Evolutionary conservation across 2,797 vertebrate species (phyloP), one percentile per base, ranked within the genome.

Genomic region (Babyrousa celebensis): DNA sequence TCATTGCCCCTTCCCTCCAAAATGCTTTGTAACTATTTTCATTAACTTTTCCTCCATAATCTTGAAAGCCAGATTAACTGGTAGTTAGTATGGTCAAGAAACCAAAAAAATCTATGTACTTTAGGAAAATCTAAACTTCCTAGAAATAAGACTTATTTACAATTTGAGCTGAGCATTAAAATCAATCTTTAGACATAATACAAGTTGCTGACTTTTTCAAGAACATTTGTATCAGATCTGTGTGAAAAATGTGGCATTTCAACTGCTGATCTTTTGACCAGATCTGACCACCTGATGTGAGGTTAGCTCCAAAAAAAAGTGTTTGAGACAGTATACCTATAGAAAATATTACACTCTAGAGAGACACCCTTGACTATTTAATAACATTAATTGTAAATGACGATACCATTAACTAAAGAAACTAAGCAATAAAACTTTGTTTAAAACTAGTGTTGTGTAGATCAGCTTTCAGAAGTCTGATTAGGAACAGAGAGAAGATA

Each of bases 91-190:
- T 9, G 58, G 85, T 82, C 2, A n/a, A 94, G 43, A 91, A 92
- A 85, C 65, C 11, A 27, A 40, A 36, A 17, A 17, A 82, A 40
- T 87, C 40, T 88, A 65, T 56, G n/a, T 70, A 85, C 62, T 91
- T 85, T 12, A 95, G 32, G 58, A 70, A 96, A 91, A 95, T 71
- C 25, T 67, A 85, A 77, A 79, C 56, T n/a, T 78, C 25, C 3
- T 71, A 63, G 5, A 58, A 85, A 48, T 48, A 48, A 48, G 43
- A 27, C 43, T 87, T 87, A 32, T 71, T 95, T 94, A 91, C 21
- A 68, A 94, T 87, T 43, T 89, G 40, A 95, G 65, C 52, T 89
- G 58, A 78, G 36, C 70, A 86, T 88, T 94, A 95, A 94, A 58
- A 67, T 43, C 12, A 94, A 83, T 52, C 77, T 90, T 60, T 85